Conservation (phyloP, 2,113 vertebrate species). For the Arothron firmamentum region DNA sequence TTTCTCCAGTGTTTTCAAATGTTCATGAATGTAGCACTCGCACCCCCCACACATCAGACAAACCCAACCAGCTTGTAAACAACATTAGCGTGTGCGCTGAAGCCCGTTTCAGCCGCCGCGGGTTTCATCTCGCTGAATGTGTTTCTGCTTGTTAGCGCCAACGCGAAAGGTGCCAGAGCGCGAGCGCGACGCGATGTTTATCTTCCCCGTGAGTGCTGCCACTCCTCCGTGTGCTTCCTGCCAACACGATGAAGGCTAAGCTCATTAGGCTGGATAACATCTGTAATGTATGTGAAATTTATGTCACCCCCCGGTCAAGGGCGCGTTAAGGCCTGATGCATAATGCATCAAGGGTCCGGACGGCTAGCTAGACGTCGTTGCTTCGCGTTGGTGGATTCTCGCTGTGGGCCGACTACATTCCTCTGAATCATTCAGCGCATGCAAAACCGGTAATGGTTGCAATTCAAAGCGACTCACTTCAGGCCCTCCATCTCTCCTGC, state of each 20-base stretch:
- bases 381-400: constrained; percentile 11
- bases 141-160: constrained; percentile 24
- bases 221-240: constrained; percentile 37
- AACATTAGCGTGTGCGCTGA: constrained; percentile 4
- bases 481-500: constrained; percentile 8
- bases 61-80: not conserved
- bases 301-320: constrained; percentile 66
- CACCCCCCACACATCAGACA: too few relatives aligned
- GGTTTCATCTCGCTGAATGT: constrained; percentile 1
- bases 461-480: constrained; percentile 31
- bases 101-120: constrained; percentile 2
- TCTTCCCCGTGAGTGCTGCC: constrained; percentile 40
- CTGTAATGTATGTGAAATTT: constrained; percentile 70
- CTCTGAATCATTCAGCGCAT: not conserved
- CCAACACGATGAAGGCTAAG: constrained; percentile 60
- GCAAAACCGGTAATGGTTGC: constrained; percentile 17
- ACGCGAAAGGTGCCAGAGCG: constrained; percentile 40
- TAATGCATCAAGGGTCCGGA: constrained; percentile 57
- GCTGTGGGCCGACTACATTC: constrained; percentile 9
- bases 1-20: too few relatives aligned
- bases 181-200: constrained; percentile 46
- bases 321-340: constrained; percentile 58
- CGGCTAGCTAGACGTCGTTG: constrained; percentile 24
- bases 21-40: too few relatives aligned
- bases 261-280: constrained; percentile 74